These are phyloP conservation scores for Melanerpes formicivorus DNA, from an alignment of 2,113 vertebrate species.

Conservation along the genomic window DNA sequence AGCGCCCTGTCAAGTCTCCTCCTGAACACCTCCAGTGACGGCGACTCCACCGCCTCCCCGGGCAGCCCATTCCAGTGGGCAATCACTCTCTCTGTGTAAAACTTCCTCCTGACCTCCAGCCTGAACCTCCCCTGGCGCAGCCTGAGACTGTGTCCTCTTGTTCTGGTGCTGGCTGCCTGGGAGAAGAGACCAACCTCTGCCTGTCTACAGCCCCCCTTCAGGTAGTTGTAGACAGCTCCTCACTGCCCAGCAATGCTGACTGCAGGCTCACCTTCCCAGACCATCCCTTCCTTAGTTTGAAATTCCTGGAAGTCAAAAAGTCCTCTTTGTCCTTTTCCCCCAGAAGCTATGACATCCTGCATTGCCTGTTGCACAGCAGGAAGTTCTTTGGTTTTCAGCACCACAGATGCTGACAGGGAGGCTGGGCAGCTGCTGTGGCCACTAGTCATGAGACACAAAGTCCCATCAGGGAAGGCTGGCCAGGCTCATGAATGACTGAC, in stretches of 20 bases:
- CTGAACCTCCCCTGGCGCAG: too few species aligned
- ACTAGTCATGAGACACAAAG: neutral
- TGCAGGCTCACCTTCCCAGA: neutral
- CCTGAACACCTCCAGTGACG: too few species aligned
- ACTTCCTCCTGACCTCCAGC: too few species aligned
- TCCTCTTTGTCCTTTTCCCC: neutral
- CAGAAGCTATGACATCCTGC: neutral
- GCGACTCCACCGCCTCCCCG: too few species aligned
- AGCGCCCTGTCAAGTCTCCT: too few species aligned
- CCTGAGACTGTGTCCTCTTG: too few species aligned
- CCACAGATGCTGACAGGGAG: neutral
- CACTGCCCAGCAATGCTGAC: neutral
- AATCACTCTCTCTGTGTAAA: too few species aligned
- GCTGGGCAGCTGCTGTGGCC: neutral
- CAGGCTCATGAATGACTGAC: neutral
- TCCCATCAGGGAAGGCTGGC: neutral
- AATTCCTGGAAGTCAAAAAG: neutral
- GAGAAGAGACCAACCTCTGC: too few species aligned
- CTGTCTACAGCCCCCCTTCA: too few species aligned
- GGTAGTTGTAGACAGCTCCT: neutral
- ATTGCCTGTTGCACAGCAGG: neutral
- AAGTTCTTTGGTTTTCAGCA: neutral
- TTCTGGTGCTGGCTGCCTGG: too few species aligned
- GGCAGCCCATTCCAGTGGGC: too few species aligned
- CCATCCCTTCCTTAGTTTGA: neutral